A percentile compares a stretch with the other conserved stretches of the same genome.
phyloP scores from a whole-genome alignment of 2,113 vertebrate species.

The Thamnaconus septentrionalis region DNA sequence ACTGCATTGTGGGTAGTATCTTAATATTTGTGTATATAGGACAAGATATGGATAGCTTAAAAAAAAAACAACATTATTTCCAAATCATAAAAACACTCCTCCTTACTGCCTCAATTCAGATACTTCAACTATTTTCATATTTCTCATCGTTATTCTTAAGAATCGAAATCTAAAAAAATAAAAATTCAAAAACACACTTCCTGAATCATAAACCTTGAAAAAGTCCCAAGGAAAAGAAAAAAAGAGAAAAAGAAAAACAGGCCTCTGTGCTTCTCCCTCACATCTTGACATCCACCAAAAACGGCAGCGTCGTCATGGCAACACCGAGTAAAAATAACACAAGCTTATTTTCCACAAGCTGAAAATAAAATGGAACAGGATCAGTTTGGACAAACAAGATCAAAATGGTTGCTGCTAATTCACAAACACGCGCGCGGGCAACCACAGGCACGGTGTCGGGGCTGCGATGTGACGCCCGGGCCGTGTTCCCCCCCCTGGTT shows the following conservation, averaged over 20 bases:
- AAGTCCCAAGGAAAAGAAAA: slow-evolving; percentile 37
- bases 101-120: neutral
- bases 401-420: slow-evolving; percentile 76
- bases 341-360: slow-evolving; percentile 76
- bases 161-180: neutral
- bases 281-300: slow-evolving; percentile 58
- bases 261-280: slow-evolving; percentile 61
- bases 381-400: slow-evolving; percentile 75
- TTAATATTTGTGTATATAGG: too few species aligned
- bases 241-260: slow-evolving; percentile 38
- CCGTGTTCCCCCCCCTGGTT: slow-evolving; percentile 28
- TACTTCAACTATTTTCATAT: neutral
- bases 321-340: slow-evolving; percentile 82
- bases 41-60: too few species aligned
- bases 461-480: slow-evolving; percentile 7
- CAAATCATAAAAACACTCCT: too few species aligned
- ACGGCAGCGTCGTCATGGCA: slow-evolving; percentile 76
- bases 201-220: slow-evolving; percentile 22
- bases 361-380: slow-evolving; percentile 77
- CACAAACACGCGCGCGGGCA: slow-evolving; percentile 30
- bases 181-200: slow-evolving; percentile 14
- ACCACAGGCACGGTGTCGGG: neutral
- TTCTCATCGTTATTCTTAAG: neutral
- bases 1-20: too few species aligned
- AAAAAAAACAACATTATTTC: too few species aligned